Percentiles rank a stretch among this genome's conserved stretches.
Evolutionary conservation across 2,113 vertebrate genomes (phyloP).

Genomic region (Emydocephalus ijimae): DNA sequence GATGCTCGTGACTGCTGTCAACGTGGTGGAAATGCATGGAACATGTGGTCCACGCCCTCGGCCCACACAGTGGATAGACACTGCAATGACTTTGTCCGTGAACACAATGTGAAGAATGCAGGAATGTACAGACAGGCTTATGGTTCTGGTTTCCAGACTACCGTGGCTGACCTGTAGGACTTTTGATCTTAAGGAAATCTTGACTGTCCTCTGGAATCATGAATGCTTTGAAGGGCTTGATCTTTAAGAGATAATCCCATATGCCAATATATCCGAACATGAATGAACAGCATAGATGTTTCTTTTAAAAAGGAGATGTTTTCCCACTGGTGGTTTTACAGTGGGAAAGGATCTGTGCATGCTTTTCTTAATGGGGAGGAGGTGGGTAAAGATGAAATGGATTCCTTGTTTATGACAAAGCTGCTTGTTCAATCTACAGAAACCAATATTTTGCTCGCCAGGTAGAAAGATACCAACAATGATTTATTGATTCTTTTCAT

Average conservation of each 20-base stretch:
- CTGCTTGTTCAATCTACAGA: not conserved
- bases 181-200: constrained; percentile 25
- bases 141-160: constrained; percentile 39
- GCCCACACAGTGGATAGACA: constrained; percentile 57
- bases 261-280: not conserved
- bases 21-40: constrained; percentile 67
- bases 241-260: constrained; percentile 12
- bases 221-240: constrained; percentile 5
- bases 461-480: not conserved
- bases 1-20: constrained; percentile 65
- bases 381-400: constrained; percentile 1
- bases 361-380: constrained; percentile 30
- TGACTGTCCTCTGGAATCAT: constrained; percentile 24
- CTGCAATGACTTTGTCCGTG: constrained; percentile 60
- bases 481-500: not conserved
- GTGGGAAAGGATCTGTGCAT: not conserved
- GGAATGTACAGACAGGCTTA: constrained; percentile 50
- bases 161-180: constrained; percentile 67
- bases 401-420: constrained; percentile 21
- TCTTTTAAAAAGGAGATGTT: not conserved
- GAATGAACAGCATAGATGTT: constrained; percentile 9
- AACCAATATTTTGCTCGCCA: constrained; percentile 11
- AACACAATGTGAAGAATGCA: constrained; percentile 68
- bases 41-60: constrained; percentile 62
- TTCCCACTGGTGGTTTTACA: not conserved